Evolutionary conservation across 2,888 invertebrate species (phyloP).

Genomic region (Cryptocephalus moraei): DNA sequence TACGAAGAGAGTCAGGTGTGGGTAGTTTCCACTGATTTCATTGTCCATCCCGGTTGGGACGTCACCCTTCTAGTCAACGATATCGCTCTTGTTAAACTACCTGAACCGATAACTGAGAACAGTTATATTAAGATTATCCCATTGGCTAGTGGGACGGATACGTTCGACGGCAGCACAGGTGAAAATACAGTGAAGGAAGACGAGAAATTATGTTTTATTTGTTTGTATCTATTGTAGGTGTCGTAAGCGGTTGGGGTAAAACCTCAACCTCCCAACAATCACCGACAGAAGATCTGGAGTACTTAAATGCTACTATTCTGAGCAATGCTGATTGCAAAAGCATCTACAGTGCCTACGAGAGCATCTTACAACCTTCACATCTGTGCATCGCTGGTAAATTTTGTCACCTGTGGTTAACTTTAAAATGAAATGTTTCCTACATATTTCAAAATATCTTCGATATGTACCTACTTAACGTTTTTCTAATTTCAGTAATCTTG

Average conservation of each 20-base stretch:
- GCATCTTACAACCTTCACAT: slow-evolving; percentile 9
- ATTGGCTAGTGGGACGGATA: slow-evolving; percentile 9
- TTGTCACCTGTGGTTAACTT: too few relatives aligned
- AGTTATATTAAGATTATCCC: slow-evolving; percentile 10
- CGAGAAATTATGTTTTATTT: too few relatives aligned
- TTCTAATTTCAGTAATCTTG: too few relatives aligned
- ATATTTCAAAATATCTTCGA: too few relatives aligned
- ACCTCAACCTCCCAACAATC: neutral
- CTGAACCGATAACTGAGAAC: slow-evolving; percentile 9
- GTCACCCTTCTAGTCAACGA: slow-evolving; percentile 31
- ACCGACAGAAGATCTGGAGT: slow-evolving; percentile 1
- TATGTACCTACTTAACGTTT: too few relatives aligned
- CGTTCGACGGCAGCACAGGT: slow-evolving; percentile 9
- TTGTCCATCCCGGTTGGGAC: slow-evolving; percentile 35
- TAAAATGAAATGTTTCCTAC: too few relatives aligned
- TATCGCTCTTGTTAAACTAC: slow-evolving; percentile 28
- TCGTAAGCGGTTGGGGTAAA: slow-evolving; percentile 3
- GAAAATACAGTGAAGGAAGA: too few relatives aligned
- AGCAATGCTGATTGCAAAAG: slow-evolving; percentile 3
- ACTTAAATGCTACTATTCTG: slow-evolving; percentile 1
- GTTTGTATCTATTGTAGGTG: neutral
- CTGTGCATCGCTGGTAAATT: slow-evolving; percentile 13
- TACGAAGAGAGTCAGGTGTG: slow-evolving; percentile 25
- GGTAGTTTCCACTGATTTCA: slow-evolving; percentile 20
- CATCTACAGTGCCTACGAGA: neutral